Evolutionary conservation across 2,888 invertebrate species (phyloP).

Genomic region (Panzeria rudis): DNA sequence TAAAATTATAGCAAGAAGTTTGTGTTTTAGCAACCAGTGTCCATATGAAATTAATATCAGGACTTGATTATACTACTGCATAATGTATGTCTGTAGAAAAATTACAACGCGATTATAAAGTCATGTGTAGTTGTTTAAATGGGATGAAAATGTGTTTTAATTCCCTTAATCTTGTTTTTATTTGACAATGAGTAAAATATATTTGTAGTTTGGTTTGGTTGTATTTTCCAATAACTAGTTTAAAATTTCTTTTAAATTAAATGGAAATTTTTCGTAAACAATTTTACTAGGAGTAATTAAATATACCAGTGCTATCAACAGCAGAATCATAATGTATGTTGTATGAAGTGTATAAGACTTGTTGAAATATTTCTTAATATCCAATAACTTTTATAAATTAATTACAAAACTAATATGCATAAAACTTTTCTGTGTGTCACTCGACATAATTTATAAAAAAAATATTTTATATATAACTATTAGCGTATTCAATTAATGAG

Average conservation of each 20-base stretch:
- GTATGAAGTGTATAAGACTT: too few species aligned
- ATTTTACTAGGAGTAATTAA: neutral
- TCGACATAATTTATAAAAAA: too few species aligned
- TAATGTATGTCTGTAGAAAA: neutral
- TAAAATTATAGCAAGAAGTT: neutral
- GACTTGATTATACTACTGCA: constrained; percentile 31
- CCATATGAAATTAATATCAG: constrained; percentile 45
- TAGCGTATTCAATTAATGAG: too few species aligned
- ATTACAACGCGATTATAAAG: neutral
- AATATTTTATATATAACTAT: too few species aligned
- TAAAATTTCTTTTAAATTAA: constrained; percentile 2
- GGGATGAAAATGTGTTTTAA: constrained; percentile 30
- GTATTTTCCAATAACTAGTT: constrained; percentile 24
- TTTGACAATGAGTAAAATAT: neutral
- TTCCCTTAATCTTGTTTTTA: constrained; percentile 31
- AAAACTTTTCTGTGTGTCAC: too few species aligned
- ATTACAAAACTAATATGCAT: too few species aligned
- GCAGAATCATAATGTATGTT: too few species aligned
- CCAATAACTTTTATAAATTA: too few species aligned
- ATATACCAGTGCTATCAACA: too few species aligned
- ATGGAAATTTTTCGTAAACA: neutral
- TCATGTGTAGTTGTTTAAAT: neutral
- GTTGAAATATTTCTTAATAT: too few species aligned
- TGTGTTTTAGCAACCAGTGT: constrained; percentile 29
- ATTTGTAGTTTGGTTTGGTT: neutral